Conservation (phyloP, 2,888 invertebrate genomes). For the Napeogenes sylphis region DNA sequence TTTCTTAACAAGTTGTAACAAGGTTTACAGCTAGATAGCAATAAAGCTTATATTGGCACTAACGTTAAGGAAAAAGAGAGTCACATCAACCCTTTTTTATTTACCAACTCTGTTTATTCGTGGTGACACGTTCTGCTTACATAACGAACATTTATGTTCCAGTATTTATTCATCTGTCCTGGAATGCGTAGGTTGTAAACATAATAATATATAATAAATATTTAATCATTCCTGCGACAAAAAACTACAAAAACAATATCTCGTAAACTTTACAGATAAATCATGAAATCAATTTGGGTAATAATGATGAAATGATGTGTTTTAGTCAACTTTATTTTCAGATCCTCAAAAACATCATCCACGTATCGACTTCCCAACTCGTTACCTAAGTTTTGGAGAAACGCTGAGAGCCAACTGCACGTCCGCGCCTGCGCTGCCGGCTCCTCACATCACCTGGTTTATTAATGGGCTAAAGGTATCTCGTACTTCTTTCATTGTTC, state of each 20-base stretch:
- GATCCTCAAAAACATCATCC: slow-evolving; percentile 74
- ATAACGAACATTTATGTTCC: slow-evolving; percentile 5
- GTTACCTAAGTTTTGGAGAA: slow-evolving; percentile 64
- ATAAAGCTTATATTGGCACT: slow-evolving; percentile 28
- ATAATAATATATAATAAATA: no score
- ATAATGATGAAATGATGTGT: slow-evolving; percentile 5
- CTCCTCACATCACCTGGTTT: slow-evolving; percentile 87
- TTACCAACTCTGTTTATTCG: slow-evolving; percentile 9
- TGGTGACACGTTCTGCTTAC: slow-evolving; percentile 9
- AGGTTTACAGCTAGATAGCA: slow-evolving; percentile 26
- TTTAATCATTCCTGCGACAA: no score
- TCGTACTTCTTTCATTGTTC: slow-evolving; percentile 17
- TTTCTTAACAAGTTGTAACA: slow-evolving; percentile 27
- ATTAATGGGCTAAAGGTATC: slow-evolving; percentile 84
- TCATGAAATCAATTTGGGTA: no score
- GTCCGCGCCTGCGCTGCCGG: slow-evolving; percentile 83
- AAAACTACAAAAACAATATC: no score
- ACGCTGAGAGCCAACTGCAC: slow-evolving; percentile 74
- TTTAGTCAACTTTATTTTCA: slow-evolving; percentile 32
- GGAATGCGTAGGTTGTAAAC: no score
- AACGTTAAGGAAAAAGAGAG: slow-evolving; percentile 23
- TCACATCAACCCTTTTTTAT: slow-evolving; percentile 24
- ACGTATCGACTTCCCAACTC: slow-evolving; percentile 67
- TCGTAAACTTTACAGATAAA: no score
- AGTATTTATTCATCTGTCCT: neutral